Percentiles rank a stretch among this genome's conserved stretches.
Evolutionary conservation across 2,888 invertebrate genomes (phyloP).

Genomic region (Podotricha telesiphe): DNA sequence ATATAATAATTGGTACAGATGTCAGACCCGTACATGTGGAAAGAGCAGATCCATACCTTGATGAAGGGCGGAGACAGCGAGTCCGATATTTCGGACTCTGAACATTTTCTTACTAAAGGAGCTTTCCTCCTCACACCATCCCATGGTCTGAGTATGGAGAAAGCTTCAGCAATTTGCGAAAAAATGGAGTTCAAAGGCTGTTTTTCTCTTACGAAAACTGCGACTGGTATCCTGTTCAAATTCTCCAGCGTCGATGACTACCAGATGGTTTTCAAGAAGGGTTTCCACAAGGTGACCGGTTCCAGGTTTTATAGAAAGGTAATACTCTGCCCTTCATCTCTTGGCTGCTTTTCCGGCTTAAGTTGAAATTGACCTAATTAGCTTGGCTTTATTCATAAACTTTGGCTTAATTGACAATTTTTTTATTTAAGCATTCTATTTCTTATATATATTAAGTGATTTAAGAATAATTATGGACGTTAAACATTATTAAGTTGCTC

Average conservation of each 20-base stretch:
- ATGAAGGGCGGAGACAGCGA: constrained; percentile 90
- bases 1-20: constrained; percentile 57
- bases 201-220: constrained; percentile 93
- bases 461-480: too few species aligned
- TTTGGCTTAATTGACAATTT: neutral
- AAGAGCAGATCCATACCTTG: constrained; percentile 81
- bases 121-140: constrained; percentile 94
- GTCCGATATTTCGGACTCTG: constrained; percentile 89
- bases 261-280: constrained; percentile 93
- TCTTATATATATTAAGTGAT: neutral
- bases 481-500: too few species aligned
- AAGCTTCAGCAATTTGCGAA: constrained; percentile 93
- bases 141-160: constrained; percentile 93
- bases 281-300: constrained; percentile 93
- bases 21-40: constrained; percentile 81
- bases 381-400: neutral
- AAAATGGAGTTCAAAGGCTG: constrained; percentile 94
- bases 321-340: constrained; percentile 50
- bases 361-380: neutral
- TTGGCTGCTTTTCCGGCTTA: constrained; percentile 32
- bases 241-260: constrained; percentile 94
- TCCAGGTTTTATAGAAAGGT: constrained; percentile 94
- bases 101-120: constrained; percentile 91
- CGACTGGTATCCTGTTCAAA: constrained; percentile 94
- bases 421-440: neutral